Conservation (phyloP, 2,797 vertebrate species). For the Periophthalmus magnuspinnatus region DNA sequence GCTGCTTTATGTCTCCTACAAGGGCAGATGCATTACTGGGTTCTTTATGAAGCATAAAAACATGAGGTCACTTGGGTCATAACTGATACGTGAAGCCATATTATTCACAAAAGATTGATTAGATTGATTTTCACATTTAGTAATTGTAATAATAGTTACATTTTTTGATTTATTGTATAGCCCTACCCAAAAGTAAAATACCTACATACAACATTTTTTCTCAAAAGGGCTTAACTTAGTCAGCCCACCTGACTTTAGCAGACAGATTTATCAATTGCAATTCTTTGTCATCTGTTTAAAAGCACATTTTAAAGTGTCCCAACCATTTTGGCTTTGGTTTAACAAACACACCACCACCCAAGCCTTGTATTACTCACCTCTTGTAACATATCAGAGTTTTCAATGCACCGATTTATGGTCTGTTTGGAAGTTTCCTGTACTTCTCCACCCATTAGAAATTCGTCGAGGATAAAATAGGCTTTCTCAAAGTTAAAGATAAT, state of each 20-base stretch:
- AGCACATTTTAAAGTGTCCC: neutral
- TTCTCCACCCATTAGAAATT: slow-evolving; percentile 96
- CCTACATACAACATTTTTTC: neutral
- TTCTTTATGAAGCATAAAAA: too few relatives aligned
- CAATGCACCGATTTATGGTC: slow-evolving; percentile 86
- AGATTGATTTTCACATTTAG: too few relatives aligned
- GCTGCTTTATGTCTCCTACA: too few relatives aligned
- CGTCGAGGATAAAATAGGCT: slow-evolving; percentile 98
- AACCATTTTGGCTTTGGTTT: neutral
- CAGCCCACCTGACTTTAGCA: neutral
- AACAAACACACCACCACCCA: neutral
- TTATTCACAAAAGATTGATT: too few relatives aligned
- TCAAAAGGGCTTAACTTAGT: neutral
- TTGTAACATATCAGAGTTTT: slow-evolving; percentile 95
- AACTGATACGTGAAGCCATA: too few relatives aligned
- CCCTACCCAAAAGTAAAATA: neutral
- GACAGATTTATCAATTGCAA: neutral
- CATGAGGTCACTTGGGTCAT: too few relatives aligned
- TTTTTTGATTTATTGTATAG: neutral
- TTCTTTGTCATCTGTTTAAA: neutral
- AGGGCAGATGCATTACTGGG: too few relatives aligned
- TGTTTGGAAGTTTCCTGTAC: slow-evolving; percentile 97
- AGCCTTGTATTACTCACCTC: slow-evolving; percentile 81
- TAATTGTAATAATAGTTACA: neutral
- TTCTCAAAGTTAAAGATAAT: slow-evolving; percentile 99